Conservation (phyloP, 2,113 vertebrate species). For the Pyrgilauda ruficollis region DNA sequence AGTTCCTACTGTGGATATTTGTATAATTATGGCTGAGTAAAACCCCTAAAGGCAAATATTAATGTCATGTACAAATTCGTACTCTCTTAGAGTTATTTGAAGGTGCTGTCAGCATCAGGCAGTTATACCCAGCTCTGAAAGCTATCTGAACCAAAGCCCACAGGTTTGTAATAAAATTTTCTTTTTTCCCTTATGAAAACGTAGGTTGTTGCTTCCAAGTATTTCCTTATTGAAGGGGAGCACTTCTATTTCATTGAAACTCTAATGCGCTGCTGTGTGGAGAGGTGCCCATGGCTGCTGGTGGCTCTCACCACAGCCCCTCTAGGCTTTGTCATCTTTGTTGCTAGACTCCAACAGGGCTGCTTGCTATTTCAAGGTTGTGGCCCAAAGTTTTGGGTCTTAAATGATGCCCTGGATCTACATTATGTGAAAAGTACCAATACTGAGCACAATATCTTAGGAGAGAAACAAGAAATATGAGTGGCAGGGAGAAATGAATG, state of each 20-base stretch:
- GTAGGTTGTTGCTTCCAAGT: neutral
- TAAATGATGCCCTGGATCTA: neutral
- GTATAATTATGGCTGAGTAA: neutral
- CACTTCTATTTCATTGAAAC: neutral
- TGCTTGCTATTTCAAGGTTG: neutral
- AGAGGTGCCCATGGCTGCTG: neutral
- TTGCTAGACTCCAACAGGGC: neutral
- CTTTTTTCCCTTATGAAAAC: neutral
- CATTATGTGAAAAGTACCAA: neutral
- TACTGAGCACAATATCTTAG: neutral
- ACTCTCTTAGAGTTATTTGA: neutral
- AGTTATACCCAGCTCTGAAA: neutral
- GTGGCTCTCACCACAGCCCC: neutral
- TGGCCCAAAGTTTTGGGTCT: neutral
- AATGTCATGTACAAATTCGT: neutral
- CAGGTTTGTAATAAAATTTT: neutral
- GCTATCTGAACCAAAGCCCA: neutral
- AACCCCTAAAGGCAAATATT: neutral
- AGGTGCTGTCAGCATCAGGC: neutral
- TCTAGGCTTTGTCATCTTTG: neutral
- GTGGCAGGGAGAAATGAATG: neutral
- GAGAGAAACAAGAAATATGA: neutral
- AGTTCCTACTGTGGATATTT: neutral
- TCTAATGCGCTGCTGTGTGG: neutral
- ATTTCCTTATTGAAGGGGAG: neutral